A percentile compares a stretch with the other conserved stretches of the same genome.
Conservation (phyloP, 2,888 invertebrate species). For the Hipparchia semele region DNA sequence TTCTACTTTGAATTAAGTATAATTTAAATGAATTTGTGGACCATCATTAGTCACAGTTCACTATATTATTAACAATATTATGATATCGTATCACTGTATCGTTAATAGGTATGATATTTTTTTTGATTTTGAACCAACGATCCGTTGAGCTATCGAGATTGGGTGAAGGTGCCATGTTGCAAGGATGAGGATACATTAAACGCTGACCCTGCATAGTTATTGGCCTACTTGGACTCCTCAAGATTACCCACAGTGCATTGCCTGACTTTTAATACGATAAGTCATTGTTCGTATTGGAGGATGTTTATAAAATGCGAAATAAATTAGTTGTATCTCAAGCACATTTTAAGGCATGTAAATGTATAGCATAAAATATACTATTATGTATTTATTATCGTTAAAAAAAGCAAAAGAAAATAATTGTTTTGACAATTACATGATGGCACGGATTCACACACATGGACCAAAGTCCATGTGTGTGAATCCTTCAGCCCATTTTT, state of each 20-base stretch:
- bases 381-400: too few species aligned
- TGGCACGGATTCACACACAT: too few species aligned
- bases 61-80: background rate
- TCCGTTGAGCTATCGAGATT: background rate
- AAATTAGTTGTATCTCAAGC: too few species aligned
- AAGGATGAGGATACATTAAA: background rate
- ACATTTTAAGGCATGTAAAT: too few species aligned
- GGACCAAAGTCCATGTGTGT: too few species aligned
- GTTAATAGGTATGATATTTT: too few species aligned
- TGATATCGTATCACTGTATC: too few species aligned
- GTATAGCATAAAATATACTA: too few species aligned
- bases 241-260: background rate
- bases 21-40: background rate
- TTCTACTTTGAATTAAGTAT: background rate
- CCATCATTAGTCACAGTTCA: background rate
- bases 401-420: background rate
- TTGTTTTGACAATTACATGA: too few species aligned
- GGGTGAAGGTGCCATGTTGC: background rate
- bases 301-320: background rate
- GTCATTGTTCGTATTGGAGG: background rate
- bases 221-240: slow-evolving; percentile 7
- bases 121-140: too few species aligned
- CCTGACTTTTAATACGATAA: background rate
- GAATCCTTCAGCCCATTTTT: too few species aligned
- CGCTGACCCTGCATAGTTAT: background rate